phyloP scores from a whole-genome alignment of 2,888 invertebrate genomes.

The Rosalia funebris region DNA sequence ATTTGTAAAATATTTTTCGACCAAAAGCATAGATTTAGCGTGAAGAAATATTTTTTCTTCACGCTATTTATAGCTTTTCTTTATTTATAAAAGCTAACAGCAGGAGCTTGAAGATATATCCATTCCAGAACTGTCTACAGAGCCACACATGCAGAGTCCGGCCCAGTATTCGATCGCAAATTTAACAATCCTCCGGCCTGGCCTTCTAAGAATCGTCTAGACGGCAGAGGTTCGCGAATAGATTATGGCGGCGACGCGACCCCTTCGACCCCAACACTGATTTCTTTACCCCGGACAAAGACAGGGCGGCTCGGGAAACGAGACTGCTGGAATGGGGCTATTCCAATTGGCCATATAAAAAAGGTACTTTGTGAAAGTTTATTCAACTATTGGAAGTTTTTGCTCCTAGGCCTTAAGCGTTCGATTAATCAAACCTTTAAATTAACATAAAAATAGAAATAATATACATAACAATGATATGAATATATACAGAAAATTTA shows the following conservation, averaged over 20 bases:
- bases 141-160: neutral
- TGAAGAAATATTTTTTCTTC: too few species aligned
- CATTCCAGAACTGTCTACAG: too few species aligned
- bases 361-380: conserved; percentile 8
- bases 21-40: too few species aligned
- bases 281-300: conserved; percentile 15
- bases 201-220: conserved; percentile 24
- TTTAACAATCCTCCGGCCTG: conserved; percentile 18
- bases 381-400: conserved; percentile 17
- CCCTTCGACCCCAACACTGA: conserved; percentile 16
- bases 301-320: conserved; percentile 13
- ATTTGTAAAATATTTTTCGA: too few species aligned
- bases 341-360: neutral
- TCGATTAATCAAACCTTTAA: too few species aligned
- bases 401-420: too few species aligned
- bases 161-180: conserved; percentile 3
- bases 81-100: neutral
- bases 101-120: neutral
- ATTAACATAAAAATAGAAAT: too few species aligned
- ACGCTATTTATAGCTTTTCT: neutral
- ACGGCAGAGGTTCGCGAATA: conserved; percentile 23
- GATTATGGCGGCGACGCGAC: conserved; percentile 24
- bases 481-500: too few species aligned
- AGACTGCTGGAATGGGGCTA: conserved; percentile 9
- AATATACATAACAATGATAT: too few species aligned